A percentile compares a stretch with the other conserved stretches of the same genome.
These are phyloP conservation scores for Calliopum simillimum DNA, from an alignment of 2,888 invertebrate species.

Conservation along the genomic window DNA sequence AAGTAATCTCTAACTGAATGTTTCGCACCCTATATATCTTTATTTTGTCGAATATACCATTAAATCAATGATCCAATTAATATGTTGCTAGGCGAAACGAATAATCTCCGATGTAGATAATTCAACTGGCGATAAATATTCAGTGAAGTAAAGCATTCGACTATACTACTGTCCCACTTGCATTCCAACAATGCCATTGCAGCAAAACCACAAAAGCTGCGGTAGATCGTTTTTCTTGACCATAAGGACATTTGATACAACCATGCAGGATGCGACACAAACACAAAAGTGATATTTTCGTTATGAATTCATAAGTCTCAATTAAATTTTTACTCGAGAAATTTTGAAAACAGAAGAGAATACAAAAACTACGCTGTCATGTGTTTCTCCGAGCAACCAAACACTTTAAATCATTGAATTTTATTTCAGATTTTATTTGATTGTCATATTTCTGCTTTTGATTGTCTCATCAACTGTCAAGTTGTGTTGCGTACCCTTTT, in stretches of 20 bases:
- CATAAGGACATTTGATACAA: slow-evolving; percentile 29
- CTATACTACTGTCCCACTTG: too few species aligned
- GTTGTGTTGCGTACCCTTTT: slow-evolving; percentile 34
- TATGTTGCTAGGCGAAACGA: too few species aligned
- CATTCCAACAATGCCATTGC: too few species aligned
- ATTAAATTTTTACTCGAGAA: slow-evolving; percentile 14
- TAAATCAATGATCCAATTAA: too few species aligned
- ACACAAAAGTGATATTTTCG: background rate
- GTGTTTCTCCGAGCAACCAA: background rate
- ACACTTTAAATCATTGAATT: slow-evolving; percentile 9
- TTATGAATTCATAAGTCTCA: slow-evolving; percentile 20
- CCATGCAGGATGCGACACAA: slow-evolving; percentile 20
- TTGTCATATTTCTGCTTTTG: slow-evolving; percentile 46
- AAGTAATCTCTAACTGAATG: too few species aligned
- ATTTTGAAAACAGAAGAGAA: background rate
- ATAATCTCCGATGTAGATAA: too few species aligned
- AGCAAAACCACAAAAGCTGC: background rate
- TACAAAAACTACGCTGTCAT: slow-evolving; percentile 15
- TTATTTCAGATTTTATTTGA: slow-evolving; percentile 27
- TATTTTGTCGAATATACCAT: too few species aligned
- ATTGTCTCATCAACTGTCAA: slow-evolving; percentile 51
- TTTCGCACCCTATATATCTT: too few species aligned
- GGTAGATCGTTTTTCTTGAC: slow-evolving; percentile 23
- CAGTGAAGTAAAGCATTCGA: too few species aligned
- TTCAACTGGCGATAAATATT: too few species aligned